Base-by-base conservation (phyloP, 1,140 invertebrate species). In the Homalodisca vitripennis region DNA sequence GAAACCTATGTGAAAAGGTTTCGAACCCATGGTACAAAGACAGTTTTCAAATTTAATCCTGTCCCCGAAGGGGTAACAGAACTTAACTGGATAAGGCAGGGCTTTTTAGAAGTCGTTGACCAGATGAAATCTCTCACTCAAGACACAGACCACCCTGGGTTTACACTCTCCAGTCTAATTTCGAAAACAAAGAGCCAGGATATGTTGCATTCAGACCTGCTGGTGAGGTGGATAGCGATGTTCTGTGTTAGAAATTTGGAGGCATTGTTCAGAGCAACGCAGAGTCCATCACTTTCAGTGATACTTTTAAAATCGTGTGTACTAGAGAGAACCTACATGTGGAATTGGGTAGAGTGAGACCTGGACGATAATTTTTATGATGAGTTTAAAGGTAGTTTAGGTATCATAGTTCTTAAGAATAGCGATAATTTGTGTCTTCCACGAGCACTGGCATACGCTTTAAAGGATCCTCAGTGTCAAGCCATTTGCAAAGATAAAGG, bases 181-280 rank as follows among this genome's bases (percentile, higher is more conserved):
- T 67, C 51, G n/a, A 31, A 48, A 67, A 53, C 14, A 60, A 29
- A 20, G 47, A 48, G 26, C 65, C 65, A 12, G 65, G 65, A 26
- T 67, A 53, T 20, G 41, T 48, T 6, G 27, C 41, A 1, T 67
- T 67, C 26, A 12, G 41, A 48, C 65, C 47, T 2, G 41, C 41
- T 3, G 2, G n/a, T 1, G 26, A 67, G 13, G 27, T 67, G 10
- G 41, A 67, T 10, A 20, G 3, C 2, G 65, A 67, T n/a, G 20
- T 48, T 17, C 27, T 67, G 6, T 67, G 65, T 34, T 1, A 47
- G 3, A 53, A 48, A 26, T 53, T 67, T 51, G 26, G 41, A 10
- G 41, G 41, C 2, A 47, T 67, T 3, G n/a, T 67, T 26, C 65
- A 67, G 47, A 67, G 65, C 20, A 67, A 67, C 20, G n/a, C 41